phyloP scores from a whole-genome alignment of 2,113 vertebrate species.

The Scopus umbretta region DNA sequence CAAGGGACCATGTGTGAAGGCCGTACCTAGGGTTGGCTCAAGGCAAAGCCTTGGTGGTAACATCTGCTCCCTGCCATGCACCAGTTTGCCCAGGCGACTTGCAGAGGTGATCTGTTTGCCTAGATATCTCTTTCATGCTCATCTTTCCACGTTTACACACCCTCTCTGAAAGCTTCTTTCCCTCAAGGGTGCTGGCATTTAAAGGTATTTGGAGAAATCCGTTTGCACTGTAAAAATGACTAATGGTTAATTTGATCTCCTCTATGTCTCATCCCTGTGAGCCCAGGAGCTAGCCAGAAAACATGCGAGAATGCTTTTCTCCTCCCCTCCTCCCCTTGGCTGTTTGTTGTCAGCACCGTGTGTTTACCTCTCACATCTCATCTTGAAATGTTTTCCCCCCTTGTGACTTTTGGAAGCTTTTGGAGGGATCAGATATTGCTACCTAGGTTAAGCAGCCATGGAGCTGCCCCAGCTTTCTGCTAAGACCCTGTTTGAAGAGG shows the following conservation, averaged over 20 bases:
- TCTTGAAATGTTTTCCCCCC: not conserved
- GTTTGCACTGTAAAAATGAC: not conserved
- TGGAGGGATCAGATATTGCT: not conserved
- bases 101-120: not conserved
- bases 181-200: not conserved
- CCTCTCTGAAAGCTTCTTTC: not conserved
- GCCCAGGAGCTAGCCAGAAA: not conserved
- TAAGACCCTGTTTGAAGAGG: not conserved
- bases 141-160: not conserved
- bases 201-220: not conserved
- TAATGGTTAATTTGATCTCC: not conserved
- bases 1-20: not conserved
- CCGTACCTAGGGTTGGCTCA: not conserved
- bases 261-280: not conserved
- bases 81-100: not conserved
- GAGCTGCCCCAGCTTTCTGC: not conserved
- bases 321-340: not conserved
- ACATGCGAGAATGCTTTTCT: not conserved
- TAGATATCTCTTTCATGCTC: not conserved
- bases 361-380: constrained; percentile 10
- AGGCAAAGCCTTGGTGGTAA: not conserved
- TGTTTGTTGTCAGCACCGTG: not conserved
- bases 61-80: not conserved
- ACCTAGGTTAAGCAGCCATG: not conserved
- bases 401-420: not conserved